Conservation (phyloP, 53 echinoderm and acorn worm species). For the Glandiceps talaboti region DNA sequence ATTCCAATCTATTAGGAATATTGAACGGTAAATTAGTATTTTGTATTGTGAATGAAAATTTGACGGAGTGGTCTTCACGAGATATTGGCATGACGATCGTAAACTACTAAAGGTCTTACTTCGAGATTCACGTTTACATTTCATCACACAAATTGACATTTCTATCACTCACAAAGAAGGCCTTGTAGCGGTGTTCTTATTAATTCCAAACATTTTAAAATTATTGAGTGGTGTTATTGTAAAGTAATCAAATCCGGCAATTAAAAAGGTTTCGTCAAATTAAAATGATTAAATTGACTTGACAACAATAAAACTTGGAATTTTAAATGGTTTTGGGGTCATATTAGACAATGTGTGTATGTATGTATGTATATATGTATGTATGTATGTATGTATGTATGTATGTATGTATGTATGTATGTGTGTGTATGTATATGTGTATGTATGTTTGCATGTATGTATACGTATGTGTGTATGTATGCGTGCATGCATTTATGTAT, state of each 20-base stretch:
- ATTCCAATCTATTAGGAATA: background rate
- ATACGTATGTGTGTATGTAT: background rate
- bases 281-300: background rate
- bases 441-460: no score
- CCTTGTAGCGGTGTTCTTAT: no score
- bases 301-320: no score
- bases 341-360: background rate
- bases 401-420: background rate
- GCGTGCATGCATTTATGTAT: background rate
- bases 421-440: background rate
- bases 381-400: background rate
- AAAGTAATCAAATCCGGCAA: background rate
- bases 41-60: background rate
- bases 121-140: background rate
- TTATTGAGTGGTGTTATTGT: background rate
- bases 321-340: no score
- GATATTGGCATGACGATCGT: background rate
- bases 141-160: background rate
- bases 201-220: background rate
- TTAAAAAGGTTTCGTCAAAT: background rate
- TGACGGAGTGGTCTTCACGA: background rate
- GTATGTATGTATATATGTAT: background rate
- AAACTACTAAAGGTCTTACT: background rate
- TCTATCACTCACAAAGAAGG: no score
- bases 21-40: background rate